Conservation (phyloP, 2,113 vertebrate genomes). For the Columba livia region DNA sequence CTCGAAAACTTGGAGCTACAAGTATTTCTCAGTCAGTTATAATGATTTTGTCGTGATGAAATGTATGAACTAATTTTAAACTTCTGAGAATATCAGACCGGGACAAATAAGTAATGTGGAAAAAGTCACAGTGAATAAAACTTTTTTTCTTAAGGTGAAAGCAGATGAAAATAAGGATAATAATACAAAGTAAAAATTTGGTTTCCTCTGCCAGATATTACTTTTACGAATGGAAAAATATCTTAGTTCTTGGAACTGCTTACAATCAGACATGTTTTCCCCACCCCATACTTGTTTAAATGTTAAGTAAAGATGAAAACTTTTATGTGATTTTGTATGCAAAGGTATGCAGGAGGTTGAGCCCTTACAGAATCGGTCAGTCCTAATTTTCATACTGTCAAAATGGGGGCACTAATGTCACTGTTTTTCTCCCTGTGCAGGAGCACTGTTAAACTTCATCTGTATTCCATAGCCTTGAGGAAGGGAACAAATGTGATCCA, state of each 20-base stretch:
- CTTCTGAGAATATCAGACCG: background rate
- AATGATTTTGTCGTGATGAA: background rate
- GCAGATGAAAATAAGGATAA: background rate
- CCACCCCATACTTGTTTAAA: background rate
- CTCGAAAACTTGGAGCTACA: background rate
- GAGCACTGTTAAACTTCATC: background rate
- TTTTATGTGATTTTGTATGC: background rate
- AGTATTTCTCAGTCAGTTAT: background rate
- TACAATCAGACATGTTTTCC: background rate
- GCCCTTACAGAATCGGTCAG: background rate
- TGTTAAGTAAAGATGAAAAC: background rate
- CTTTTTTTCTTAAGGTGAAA: slow-evolving; percentile 1
- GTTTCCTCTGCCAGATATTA: background rate
- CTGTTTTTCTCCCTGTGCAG: background rate
- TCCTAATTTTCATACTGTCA: background rate
- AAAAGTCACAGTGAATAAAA: slow-evolving; percentile 21
- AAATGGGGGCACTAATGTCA: background rate
- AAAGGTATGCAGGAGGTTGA: background rate
- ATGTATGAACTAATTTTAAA: background rate
- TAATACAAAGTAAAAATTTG: background rate
- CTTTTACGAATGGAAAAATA: background rate
- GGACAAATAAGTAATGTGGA: background rate
- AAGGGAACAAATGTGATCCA: background rate
- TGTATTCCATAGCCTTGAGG: background rate
- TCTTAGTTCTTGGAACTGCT: background rate